Evolutionary conservation across 2,113 vertebrate species (phyloP).

Genomic region (Ptyas mucosa): DNA sequence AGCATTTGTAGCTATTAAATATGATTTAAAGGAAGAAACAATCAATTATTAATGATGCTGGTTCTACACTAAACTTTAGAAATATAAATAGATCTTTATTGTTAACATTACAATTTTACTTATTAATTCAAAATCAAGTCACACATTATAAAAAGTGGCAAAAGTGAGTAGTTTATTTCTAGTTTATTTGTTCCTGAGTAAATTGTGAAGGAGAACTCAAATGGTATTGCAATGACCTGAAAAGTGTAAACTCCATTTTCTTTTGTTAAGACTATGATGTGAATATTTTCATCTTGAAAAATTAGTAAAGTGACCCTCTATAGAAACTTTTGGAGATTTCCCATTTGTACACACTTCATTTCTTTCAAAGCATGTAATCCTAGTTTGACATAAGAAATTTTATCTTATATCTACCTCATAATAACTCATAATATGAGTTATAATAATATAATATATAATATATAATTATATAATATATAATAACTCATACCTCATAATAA

Average conservation of each 20-base stretch:
- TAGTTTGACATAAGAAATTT: not conserved
- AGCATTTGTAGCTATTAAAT: not conserved
- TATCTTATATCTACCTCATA: not conserved
- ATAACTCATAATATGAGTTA: not conserved
- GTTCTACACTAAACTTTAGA: not conserved
- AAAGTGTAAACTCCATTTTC: not conserved
- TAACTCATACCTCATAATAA: too few relatives aligned
- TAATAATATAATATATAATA: too few relatives aligned
- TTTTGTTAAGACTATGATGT: not conserved
- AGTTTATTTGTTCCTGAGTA: not conserved
- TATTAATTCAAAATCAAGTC: not conserved
- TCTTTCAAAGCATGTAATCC: not conserved
- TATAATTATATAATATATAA: too few relatives aligned
- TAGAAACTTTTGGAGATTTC: not conserved
- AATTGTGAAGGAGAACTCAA: not conserved
- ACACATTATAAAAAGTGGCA: not conserved
- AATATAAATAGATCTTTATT: not conserved
- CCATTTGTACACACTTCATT: not conserved
- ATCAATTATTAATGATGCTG: accelerated
- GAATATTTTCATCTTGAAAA: not conserved
- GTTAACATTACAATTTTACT: not conserved
- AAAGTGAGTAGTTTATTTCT: not conserved
- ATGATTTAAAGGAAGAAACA: not conserved
- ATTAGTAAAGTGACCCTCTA: not conserved
- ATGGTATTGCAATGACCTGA: not conserved